Percentiles rank a stretch among this genome's conserved stretches.
These are phyloP conservation scores for Hypothenemus hampei DNA, from an alignment of 1,140 invertebrate species.

Conservation along the genomic window DNA sequence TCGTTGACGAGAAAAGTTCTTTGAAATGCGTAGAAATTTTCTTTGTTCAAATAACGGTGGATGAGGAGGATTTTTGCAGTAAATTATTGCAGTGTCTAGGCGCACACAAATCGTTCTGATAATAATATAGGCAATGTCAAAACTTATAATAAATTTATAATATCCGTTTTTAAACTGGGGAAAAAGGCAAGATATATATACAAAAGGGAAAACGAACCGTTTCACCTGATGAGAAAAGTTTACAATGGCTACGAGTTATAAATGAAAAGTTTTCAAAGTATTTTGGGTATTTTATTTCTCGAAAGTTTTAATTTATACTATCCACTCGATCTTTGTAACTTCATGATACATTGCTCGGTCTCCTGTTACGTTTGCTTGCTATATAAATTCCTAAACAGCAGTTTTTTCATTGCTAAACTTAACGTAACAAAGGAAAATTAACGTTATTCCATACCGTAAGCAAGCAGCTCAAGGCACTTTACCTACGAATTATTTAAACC, in stretches of 20 bases:
- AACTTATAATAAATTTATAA: slow-evolving; percentile 12
- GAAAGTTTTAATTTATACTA: slow-evolving; percentile 17
- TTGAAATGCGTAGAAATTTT: background rate
- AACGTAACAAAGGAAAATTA: too few species aligned
- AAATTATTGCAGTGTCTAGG: background rate
- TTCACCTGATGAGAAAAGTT: slow-evolving; percentile 25
- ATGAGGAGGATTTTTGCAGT: too few species aligned
- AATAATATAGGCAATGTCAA: slow-evolving; percentile 1
- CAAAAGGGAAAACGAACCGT: slow-evolving; percentile 14
- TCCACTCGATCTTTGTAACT: background rate
- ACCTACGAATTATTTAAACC: too few species aligned
- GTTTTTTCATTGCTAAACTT: too few species aligned
- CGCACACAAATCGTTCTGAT: background rate
- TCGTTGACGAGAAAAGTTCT: background rate
- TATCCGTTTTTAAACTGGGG: slow-evolving; percentile 14
- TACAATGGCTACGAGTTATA: slow-evolving; percentile 6
- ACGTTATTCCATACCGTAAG: too few species aligned
- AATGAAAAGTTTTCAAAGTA: slow-evolving; percentile 17
- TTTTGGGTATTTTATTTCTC: slow-evolving; percentile 15
- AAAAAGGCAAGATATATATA: slow-evolving; percentile 15
- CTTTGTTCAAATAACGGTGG: background rate
- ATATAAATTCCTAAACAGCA: too few species aligned
- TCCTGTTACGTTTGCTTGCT: too few species aligned
- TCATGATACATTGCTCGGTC: background rate
- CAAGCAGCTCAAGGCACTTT: too few species aligned